These are phyloP conservation scores for Pangasianodon hypophthalmus DNA, from an alignment of 2,113 vertebrate species.

Conservation along the genomic window DNA sequence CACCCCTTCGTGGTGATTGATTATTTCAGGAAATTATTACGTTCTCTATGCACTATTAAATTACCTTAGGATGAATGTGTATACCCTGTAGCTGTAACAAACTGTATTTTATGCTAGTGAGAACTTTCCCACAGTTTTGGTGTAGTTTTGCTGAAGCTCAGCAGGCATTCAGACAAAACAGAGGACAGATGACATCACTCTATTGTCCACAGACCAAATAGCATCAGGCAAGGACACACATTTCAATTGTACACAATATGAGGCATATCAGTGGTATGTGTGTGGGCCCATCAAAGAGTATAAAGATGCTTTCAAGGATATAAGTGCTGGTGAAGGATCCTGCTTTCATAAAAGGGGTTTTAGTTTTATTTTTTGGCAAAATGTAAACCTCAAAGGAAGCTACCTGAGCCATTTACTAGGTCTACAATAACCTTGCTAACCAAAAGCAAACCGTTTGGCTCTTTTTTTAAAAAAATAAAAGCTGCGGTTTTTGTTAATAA, in stretches of 20 bases:
- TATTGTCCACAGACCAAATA: background rate
- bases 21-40: background rate
- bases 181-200: background rate
- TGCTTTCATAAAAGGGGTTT: background rate
- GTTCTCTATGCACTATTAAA: background rate
- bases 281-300: background rate
- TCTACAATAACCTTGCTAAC: background rate
- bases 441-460: background rate
- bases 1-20: background rate
- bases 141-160: background rate
- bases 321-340: background rate
- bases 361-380: background rate
- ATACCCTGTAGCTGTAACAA: background rate
- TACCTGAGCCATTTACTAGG: background rate
- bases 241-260: background rate
- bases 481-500: background rate
- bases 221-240: background rate
- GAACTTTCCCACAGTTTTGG: background rate
- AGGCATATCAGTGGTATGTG: background rate
- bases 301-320: slow-evolving; percentile 5
- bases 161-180: background rate
- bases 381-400: background rate
- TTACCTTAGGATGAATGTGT: background rate
- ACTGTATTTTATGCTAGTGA: background rate
- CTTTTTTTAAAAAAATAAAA: background rate